Evolutionary conservation across 2,888 invertebrate species (phyloP).

Genomic region (Schizaphis graminum): DNA sequence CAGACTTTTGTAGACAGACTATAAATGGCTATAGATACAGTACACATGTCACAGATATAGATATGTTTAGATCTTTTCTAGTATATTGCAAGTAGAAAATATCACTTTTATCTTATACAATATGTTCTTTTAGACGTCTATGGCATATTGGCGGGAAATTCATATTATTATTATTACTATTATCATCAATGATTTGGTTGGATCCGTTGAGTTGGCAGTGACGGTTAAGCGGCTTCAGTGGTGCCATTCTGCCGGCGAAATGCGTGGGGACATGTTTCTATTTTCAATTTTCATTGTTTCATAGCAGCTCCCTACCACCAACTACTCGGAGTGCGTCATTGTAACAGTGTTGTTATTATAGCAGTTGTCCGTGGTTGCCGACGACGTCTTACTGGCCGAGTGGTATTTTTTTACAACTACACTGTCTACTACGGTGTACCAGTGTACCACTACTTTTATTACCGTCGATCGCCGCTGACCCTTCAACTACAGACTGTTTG

Average conservation of each 20-base stretch:
- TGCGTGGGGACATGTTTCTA: conserved; percentile 22
- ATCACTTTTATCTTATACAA: no score
- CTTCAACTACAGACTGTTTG: neutral
- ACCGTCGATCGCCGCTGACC: neutral
- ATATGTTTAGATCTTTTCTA: no score
- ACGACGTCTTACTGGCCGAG: neutral
- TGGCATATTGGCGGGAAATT: neutral
- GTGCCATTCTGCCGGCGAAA: conserved; percentile 2
- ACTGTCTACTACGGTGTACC: neutral
- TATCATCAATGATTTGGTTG: neutral
- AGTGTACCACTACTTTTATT: conserved; percentile 2
- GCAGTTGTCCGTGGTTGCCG: neutral
- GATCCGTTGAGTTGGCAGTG: neutral
- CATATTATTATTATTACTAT: neutral
- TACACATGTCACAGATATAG: neutral
- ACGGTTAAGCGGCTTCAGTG: neutral
- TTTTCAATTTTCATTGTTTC: conserved; percentile 33
- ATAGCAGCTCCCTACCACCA: neutral
- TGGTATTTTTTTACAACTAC: neutral
- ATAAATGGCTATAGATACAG: no score
- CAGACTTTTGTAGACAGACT: no score
- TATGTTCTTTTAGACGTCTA: neutral
- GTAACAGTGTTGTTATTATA: neutral
- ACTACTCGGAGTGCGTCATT: neutral
- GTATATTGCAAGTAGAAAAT: no score